Evolutionary conservation across 30 jellyfish, hydroid and myxozoan genomes (phyloP), one percentile per base, ranked within the genome.

Genomic region (Mastigias papua): DNA sequence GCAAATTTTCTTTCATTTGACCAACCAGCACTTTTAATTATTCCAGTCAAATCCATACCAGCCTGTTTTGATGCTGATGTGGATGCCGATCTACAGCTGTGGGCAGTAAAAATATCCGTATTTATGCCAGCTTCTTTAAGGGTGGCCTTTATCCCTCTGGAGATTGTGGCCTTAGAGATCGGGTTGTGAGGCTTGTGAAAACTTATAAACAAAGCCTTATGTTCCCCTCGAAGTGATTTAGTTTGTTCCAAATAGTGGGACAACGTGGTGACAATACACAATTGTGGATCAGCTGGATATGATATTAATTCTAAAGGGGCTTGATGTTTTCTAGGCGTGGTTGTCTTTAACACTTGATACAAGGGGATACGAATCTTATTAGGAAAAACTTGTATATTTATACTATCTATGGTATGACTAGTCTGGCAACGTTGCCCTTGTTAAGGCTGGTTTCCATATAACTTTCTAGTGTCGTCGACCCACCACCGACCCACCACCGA

Each of bases 351-450:
- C 0, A 57, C 58, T 48, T 31, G 16, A 48, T 51, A 16, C 22
- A 84, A 50, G 0, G 71, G 13, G 19, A 84, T 50, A 0, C 80
- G 26, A 34, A 66, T 48, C 32, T n/a, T 58, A 23, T 67, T 58
- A 34, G 65, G 0, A 2, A 16, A 4, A 23, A 10, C 34, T 26
- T 20, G 73, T 19, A 84, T 84, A 17, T 29, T 0, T 1, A 3
- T 6, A 11, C 69, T 0, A 68, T 34, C 63, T 28, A 81, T 37
- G 4, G 84, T 54, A 37, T 84, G 93, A 57, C 69, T 57, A 0
- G 93, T 84, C 29, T 84, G 87, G 26, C 93, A 84, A 17, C 87
- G 81, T 34, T 84, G 87, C 34, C 87, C 93, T 0, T n/a, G n/a
- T n/a, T n/a, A n/a, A n/a, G n/a, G n/a, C n/a, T n/a, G n/a, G n/a